phyloP scores from a whole-genome alignment of 1,140 invertebrate genomes.

The Drepana arcuata region DNA sequence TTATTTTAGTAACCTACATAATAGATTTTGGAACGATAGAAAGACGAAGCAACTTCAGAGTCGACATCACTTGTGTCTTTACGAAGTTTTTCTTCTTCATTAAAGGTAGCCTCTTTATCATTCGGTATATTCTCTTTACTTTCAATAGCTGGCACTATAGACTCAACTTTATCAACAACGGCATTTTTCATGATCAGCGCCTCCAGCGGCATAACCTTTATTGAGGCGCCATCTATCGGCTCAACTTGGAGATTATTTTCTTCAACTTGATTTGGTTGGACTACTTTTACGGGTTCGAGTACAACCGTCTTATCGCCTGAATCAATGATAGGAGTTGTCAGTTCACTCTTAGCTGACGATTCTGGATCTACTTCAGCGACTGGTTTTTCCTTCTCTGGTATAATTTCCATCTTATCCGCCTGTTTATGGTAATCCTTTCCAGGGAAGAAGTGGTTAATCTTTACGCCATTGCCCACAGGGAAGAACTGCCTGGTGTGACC shows the following conservation, averaged over 20 bases:
- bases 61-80: constrained; percentile 29
- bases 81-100: constrained; percentile 7
- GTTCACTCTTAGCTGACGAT: background rate
- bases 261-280: background rate
- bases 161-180: background rate
- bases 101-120: background rate
- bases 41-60: constrained; percentile 52
- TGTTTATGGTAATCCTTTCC: constrained; percentile 32
- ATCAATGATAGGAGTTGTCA: constrained; percentile 11
- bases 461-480: constrained; percentile 39
- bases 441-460: constrained; percentile 56
- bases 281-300: background rate
- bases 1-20: constrained; percentile 44
- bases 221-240: constrained; percentile 17
- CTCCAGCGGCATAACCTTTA: constrained; percentile 19
- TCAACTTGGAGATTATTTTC: constrained; percentile 15
- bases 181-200: constrained; percentile 11
- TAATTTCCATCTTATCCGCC: constrained; percentile 7
- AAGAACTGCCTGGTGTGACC: constrained; percentile 46
- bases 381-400: constrained; percentile 17
- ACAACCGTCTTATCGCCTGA: constrained; percentile 7
- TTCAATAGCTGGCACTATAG: background rate
- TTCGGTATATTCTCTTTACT: background rate
- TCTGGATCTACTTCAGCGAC: constrained; percentile 21
- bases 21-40: constrained; percentile 49